Percentiles rank a stretch among this genome's conserved stretches.
Conservation (phyloP, 2,797 vertebrate species). For the Chiloscyllium punctatum region DNA sequence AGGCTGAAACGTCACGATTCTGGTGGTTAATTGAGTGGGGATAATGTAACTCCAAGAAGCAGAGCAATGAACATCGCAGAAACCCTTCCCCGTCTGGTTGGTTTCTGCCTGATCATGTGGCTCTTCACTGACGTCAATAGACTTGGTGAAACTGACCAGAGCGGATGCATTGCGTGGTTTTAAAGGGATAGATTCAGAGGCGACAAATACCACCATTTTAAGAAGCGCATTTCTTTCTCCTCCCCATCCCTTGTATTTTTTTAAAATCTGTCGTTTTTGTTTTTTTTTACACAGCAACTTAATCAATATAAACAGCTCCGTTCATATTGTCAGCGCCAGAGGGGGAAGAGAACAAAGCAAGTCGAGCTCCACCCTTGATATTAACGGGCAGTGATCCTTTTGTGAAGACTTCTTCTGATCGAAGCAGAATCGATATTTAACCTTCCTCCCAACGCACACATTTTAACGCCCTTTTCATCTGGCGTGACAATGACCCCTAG, state of each 20-base stretch:
- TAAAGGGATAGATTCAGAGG: constrained; percentile 15
- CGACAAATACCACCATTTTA: constrained; percentile 35
- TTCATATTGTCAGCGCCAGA: too few species aligned
- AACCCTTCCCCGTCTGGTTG: constrained; percentile 69
- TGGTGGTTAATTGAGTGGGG: constrained; percentile 15
- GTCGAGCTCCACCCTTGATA: too few species aligned
- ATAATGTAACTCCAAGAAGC: constrained; percentile 33
- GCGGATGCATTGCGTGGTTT: constrained; percentile 63
- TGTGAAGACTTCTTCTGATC: background rate
- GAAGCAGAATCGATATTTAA: background rate
- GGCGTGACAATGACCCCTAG: background rate
- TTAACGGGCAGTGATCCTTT: background rate
- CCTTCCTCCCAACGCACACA: background rate
- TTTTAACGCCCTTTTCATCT: background rate
- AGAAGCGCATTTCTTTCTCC: too few species aligned
- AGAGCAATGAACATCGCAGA: constrained; percentile 50
- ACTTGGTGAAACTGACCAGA: constrained; percentile 51
- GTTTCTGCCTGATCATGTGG: constrained; percentile 72
- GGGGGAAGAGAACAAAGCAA: background rate
- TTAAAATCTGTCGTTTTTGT: too few species aligned
- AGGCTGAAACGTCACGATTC: constrained; percentile 21
- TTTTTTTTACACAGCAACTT: background rate
- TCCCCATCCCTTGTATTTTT: too few species aligned
- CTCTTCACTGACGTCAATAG: constrained; percentile 84
- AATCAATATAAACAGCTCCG: background rate